Conservation (phyloP, 1,140 invertebrate species). For the Scaptomyza hsui region DNA sequence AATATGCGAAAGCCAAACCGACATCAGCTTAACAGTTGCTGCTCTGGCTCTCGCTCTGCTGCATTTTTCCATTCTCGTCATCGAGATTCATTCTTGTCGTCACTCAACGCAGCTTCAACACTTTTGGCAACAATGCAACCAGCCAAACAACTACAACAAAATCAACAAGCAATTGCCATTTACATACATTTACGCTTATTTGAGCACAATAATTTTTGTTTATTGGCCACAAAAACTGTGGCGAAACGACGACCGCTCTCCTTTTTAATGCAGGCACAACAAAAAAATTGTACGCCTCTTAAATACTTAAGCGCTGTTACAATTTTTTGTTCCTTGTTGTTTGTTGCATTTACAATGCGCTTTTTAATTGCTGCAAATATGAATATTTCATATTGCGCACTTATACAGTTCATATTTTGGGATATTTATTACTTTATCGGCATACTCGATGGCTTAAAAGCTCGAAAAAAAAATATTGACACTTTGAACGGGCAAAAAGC, state of each 20-base stretch:
- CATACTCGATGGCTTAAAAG: slow-evolving; percentile 1
- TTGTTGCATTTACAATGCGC: slow-evolving; percentile 40
- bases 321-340: slow-evolving; percentile 16
- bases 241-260: slow-evolving; percentile 30
- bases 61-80: slow-evolving; percentile 65
- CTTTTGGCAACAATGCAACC: slow-evolving; percentile 73
- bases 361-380: slow-evolving; percentile 74
- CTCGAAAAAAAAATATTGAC: background rate
- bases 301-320: slow-evolving; percentile 62
- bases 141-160: slow-evolving; percentile 7
- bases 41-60: slow-evolving; percentile 20
- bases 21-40: slow-evolving; percentile 36
- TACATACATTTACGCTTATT: slow-evolving; percentile 76
- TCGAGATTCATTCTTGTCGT: slow-evolving; percentile 5
- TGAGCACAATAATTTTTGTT: slow-evolving; percentile 80
- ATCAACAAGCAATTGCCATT: slow-evolving; percentile 39
- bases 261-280: slow-evolving; percentile 12
- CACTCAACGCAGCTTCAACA: slow-evolving; percentile 40
- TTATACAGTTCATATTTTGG: slow-evolving; percentile 64
- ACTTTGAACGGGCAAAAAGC: background rate
- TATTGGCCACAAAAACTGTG: slow-evolving; percentile 75
- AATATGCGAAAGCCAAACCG: slow-evolving; percentile 52
- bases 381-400: slow-evolving; percentile 59
- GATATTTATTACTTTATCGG: slow-evolving; percentile 46
- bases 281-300: slow-evolving; percentile 43